Evolutionary conservation across 2,888 invertebrate species (phyloP).

Genomic region (Drosophila austrosaltans): DNA sequence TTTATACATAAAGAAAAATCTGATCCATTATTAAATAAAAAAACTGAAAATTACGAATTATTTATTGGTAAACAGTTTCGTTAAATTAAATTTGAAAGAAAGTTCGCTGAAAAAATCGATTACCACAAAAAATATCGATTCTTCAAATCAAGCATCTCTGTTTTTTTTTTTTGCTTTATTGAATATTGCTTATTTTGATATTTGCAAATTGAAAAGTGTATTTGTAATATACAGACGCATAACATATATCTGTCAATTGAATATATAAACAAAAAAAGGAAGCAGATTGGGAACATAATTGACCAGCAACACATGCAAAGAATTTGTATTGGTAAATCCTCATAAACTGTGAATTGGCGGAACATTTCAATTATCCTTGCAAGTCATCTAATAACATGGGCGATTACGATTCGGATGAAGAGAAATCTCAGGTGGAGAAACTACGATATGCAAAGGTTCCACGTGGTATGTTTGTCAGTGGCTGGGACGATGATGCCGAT

Average conservation of each 20-base stretch:
- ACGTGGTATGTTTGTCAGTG: constrained; percentile 89
- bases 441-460: constrained; percentile 80
- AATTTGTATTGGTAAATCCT: not conserved
- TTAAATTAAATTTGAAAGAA: not conserved
- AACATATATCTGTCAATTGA: too few species aligned
- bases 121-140: not conserved
- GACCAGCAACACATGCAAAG: not conserved
- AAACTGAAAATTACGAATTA: too few species aligned
- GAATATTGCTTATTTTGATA: not conserved
- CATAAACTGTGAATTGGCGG: not conserved
- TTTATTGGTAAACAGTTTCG: too few species aligned
- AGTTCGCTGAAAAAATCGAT: not conserved
- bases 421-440: constrained; percentile 81
- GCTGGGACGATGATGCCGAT: constrained; percentile 92
- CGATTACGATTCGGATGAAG: constrained; percentile 83
- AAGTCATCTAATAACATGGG: constrained; percentile 59
- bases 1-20: too few species aligned
- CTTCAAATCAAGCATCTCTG: not conserved
- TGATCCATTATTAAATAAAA: too few species aligned
- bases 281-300: not conserved
- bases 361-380: not conserved
- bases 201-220: not conserved
- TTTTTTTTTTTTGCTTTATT: not conserved
- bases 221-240: too few species aligned
- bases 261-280: not conserved